A percentile compares a stretch with the other conserved stretches of the same genome.
phyloP scores from a whole-genome alignment of 2,797 vertebrate species.

The Rhinogobio ventralis region DNA sequence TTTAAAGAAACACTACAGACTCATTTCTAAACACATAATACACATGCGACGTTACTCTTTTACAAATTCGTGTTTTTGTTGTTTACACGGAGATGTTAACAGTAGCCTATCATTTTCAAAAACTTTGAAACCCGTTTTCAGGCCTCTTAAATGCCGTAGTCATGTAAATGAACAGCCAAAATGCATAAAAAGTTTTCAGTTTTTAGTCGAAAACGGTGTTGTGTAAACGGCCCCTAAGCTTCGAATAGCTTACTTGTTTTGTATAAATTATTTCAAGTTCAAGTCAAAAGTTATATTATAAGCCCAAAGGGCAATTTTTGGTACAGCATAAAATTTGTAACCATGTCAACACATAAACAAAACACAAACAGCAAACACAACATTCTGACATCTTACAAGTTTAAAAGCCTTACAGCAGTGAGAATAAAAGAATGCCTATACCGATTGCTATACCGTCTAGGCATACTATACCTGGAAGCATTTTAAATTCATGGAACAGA shows the following conservation, averaged over 20 bases:
- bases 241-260: not conserved
- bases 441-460: not conserved
- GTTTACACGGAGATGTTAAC: no score
- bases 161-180: no score
- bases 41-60: rapidly evolving
- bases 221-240: not conserved
- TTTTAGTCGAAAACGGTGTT: no score
- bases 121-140: no score
- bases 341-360: not conserved
- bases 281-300: not conserved
- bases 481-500: not conserved
- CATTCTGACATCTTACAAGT: not conserved
- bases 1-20: not conserved
- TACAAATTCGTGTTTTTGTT: not conserved
- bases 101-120: no score
- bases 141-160: no score
- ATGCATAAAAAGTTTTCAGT: no score
- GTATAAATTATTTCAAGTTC: no score
- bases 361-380: not conserved
- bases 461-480: not conserved
- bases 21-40: not conserved
- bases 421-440: not conserved
- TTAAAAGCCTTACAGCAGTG: not conserved
- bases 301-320: not conserved
- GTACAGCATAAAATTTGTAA: not conserved